A percentile compares a stretch with the other conserved stretches of the same genome.
These are phyloP conservation scores for Spialia ferax DNA, from an alignment of 2,888 invertebrate species.

Conservation along the genomic window DNA sequence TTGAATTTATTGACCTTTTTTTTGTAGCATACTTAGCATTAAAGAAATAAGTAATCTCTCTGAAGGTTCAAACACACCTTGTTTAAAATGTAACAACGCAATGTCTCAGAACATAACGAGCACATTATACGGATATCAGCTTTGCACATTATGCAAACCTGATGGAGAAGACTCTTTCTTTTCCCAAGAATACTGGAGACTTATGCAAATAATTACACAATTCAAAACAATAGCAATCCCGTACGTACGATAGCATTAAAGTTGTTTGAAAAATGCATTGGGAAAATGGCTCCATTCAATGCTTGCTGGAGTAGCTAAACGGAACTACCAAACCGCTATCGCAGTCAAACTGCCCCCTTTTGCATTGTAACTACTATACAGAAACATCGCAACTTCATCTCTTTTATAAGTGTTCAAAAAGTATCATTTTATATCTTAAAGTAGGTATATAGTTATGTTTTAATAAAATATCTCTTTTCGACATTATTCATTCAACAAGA, in stretches of 20 bases:
- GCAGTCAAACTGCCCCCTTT: not conserved
- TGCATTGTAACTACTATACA: not conserved
- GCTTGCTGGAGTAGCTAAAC: conserved; percentile 9
- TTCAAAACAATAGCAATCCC: conserved; percentile 26
- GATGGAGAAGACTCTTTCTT: not conserved
- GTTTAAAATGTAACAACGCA: not conserved
- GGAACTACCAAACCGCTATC: not conserved
- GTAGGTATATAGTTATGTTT: too few relatives aligned
- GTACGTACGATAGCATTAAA: conserved; percentile 10
- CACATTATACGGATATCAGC: conserved; percentile 27
- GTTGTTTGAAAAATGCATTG: conserved; percentile 17
- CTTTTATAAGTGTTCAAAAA: not conserved
- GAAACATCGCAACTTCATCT: not conserved
- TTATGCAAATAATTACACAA: conserved; percentile 26
- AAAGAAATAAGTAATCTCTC: not conserved
- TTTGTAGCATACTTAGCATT: too few relatives aligned
- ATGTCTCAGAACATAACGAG: not conserved
- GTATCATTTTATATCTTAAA: too few relatives aligned
- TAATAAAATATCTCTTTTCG: too few relatives aligned
- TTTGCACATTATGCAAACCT: conserved; percentile 18
- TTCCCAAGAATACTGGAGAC: conserved; percentile 16
- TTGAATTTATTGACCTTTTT: too few relatives aligned
- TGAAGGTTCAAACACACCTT: not conserved
- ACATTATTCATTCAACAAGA: too few relatives aligned
- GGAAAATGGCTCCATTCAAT: conserved; percentile 11